Base-by-base conservation (phyloP, 92 coral and sea anemone species). In the Blastomussa wellsi region DNA sequence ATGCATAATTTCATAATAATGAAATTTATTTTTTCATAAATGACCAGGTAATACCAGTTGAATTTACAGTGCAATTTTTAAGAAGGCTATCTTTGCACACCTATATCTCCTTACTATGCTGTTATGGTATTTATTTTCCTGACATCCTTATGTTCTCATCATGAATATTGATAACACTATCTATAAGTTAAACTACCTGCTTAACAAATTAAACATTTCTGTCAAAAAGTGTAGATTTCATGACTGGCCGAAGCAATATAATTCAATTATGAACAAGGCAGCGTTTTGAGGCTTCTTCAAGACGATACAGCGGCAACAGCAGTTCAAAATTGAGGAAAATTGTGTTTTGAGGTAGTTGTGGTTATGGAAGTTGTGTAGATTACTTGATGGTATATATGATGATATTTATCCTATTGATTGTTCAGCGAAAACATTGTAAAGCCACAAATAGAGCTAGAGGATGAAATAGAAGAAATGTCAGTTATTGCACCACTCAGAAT, bases 161-260 rank as follows among this genome's bases (percentile, higher is more conserved):
- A 51, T 79, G 20, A 79, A 79, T 79, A 79, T 81, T 81, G 52
- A 81, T 67, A 29, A 67, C 77, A 29, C 37, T 69, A 19, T 48
- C 37, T 69, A 19, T 48, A 81, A 68, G 76, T 81, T 67, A 81
- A 81, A 81, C 76, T 67, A 81, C 84, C 84, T 81, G 84, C 65
- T 81, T 68, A 32, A 22, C 76, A 81, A 81, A 29, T 79, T 68
- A 67, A 44, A 69, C 29, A 44, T 47, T 81, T 20, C 84, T 68
- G 84, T 81, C 84, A 81, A 66, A 66, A 41, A 65, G 76, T 35
- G 82, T 20, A 41, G 55, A 60, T 26, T 79, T 79, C 19, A 41
- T 55, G 72, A 64, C 82, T 26, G 55, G 41, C 38, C 72, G 22
- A n/a, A 24, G 7, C 22, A 5, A 41, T 17, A 32, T 20, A 8